Evolutionary conservation across 2,888 invertebrate genomes (phyloP).

Genomic region (Clivina fossor): DNA sequence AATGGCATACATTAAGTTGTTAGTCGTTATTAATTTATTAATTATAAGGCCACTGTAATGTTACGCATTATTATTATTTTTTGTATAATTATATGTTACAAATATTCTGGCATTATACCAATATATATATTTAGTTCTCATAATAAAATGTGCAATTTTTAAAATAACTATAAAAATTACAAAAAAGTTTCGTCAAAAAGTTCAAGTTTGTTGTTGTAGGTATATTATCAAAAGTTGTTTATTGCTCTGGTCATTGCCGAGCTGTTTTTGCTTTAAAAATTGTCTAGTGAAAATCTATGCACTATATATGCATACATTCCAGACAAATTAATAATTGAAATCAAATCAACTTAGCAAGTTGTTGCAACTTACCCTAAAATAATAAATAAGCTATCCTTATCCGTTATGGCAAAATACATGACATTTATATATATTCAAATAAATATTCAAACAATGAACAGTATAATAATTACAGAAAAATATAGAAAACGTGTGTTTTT

Average conservation of each 20-base stretch:
- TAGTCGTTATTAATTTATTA: constrained; percentile 17
- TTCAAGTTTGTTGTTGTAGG: constrained; percentile 15
- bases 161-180: constrained; percentile 27
- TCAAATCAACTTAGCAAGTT: constrained; percentile 21
- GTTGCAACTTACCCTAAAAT: constrained; percentile 22
- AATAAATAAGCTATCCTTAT: constrained; percentile 32
- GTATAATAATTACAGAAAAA: background rate
- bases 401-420: constrained; percentile 25
- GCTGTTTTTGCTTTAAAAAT: too few species aligned
- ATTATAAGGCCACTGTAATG: constrained; percentile 29
- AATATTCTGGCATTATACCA: constrained; percentile 7
- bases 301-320: constrained; percentile 8
- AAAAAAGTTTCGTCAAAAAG: constrained; percentile 20
- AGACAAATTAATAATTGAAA: constrained; percentile 20
- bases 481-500: background rate
- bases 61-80: constrained; percentile 7
- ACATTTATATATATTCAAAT: constrained; percentile 27
- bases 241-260: too few species aligned
- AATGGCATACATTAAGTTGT: constrained; percentile 28
- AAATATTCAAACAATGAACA: constrained; percentile 21
- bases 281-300: constrained; percentile 10
- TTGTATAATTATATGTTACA: constrained; percentile 7
- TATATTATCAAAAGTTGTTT: too few species aligned
- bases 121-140: constrained; percentile 23
- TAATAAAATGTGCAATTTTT: constrained; percentile 16